Evolutionary conservation across 2,113 vertebrate genomes (phyloP).

Genomic region (Equus przewalskii): DNA sequence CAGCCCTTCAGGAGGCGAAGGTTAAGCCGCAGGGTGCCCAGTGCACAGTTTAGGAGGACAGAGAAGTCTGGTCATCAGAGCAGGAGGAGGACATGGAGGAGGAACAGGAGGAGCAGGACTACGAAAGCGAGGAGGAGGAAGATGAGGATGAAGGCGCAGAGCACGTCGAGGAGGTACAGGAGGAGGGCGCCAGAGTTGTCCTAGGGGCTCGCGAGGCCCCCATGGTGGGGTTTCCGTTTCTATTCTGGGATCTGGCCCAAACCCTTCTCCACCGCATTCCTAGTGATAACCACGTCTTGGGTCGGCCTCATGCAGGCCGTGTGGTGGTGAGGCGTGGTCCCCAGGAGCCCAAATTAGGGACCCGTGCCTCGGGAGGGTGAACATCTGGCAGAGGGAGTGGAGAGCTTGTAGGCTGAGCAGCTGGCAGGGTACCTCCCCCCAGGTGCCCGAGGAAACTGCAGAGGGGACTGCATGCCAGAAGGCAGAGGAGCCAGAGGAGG

Average conservation of each 20-base stretch:
- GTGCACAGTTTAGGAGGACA: fast-evolving
- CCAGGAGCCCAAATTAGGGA: background rate
- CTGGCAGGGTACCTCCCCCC: background rate
- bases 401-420: background rate
- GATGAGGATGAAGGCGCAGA: background rate
- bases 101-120: background rate
- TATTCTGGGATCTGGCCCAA: background rate
- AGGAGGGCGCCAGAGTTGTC: fast-evolving
- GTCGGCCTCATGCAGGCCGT: fast-evolving
- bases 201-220: background rate
- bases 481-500: background rate
- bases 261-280: background rate
- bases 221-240: fast-evolving
- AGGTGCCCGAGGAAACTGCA: fast-evolving
- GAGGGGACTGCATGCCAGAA: background rate
- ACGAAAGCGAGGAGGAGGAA: background rate
- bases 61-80: fast-evolving
- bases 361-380: fast-evolving
- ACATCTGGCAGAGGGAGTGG: background rate
- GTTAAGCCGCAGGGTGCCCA: background rate
- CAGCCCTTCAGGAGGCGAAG: background rate
- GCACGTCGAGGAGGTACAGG: background rate
- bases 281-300: background rate
- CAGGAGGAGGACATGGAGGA: background rate
- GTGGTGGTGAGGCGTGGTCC: background rate